Evolutionary conservation across 2,797 vertebrate genomes (phyloP), one percentile per base, ranked within the genome.

Genomic region (Synanceia verrucosa): DNA sequence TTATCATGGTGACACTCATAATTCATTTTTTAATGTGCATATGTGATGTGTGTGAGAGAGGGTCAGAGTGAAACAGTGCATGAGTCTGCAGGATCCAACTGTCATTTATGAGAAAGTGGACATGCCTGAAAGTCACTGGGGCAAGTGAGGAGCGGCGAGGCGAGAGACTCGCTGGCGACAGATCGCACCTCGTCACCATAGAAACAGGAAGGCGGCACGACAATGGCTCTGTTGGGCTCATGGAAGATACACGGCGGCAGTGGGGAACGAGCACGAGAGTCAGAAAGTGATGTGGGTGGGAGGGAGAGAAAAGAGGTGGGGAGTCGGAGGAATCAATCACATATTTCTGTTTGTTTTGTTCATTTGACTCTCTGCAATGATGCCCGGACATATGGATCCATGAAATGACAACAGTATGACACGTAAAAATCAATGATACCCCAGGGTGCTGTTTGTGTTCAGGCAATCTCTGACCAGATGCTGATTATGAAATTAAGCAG

Each of bases 171-270:
- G 61, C 85, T 82, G 89, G 73, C 84, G 84, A 93, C 89, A 81
- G 77, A 85, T 88, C 79, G 82, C 88, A 89, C 91, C 92, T 86
- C 73, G 89, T 96, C 93, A 75, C 95, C 95, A 96, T 96, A 94
- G 96, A 94, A 96, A 96, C 95, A 85, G 70, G 86, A 88, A 89
- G 89, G 87, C 57, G 83, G 83, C 91, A 93, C 83, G 86, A 89
- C 91, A 88, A 90, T 56, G 90, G 85, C 89, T 92, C 86, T 85
- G 55, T 75, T 70, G 85, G 75, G 91, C 75, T 91, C 23, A 65
- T 87, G 78, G 63, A 82, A 84, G 52, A 84, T 36, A 29, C 31
- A 7, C 70, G 70, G 79, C 86, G 33, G 85, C 74, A 55, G 83
- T n/a, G 63, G 66, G 58, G 67, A 76, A 36, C 13, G 64, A 81